Evolutionary conservation across 2,797 vertebrate species (phyloP).

Genomic region (Apogon hyalosoma): DNA sequence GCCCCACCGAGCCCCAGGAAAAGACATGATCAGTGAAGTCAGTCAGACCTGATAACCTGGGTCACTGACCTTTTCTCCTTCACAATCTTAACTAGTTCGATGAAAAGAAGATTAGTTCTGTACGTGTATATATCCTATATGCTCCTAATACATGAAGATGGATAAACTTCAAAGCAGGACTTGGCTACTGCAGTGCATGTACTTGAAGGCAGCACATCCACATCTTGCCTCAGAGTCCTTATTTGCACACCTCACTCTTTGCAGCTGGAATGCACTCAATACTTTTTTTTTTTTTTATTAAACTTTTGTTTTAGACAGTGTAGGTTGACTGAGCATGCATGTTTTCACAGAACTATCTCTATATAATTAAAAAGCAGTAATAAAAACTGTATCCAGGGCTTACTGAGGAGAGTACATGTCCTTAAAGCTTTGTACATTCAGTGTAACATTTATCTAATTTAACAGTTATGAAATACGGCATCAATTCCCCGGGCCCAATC

Average conservation of each 20-base stretch:
- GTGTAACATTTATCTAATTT: slow-evolving; percentile 3
- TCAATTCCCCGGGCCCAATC: slow-evolving; percentile 2
- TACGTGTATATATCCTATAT: not conserved
- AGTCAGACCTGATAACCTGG: not conserved
- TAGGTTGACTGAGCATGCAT: slow-evolving; percentile 40
- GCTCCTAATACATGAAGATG: slow-evolving; percentile 6
- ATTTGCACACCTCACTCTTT: slow-evolving; percentile 5
- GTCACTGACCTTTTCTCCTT: slow-evolving; percentile 21
- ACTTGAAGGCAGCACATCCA: slow-evolving; percentile 2
- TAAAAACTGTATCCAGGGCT: slow-evolving; percentile 17
- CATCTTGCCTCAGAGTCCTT: slow-evolving; percentile 3
- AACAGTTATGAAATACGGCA: slow-evolving; percentile 23
- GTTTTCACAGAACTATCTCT: slow-evolving; percentile 41
- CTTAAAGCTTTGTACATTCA: not conserved
- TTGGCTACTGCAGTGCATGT: not conserved
- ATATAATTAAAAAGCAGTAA: slow-evolving; percentile 36
- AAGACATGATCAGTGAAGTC: slow-evolving; percentile 27
- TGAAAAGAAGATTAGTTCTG: not conserved
- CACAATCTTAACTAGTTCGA: not conserved
- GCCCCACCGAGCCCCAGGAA: slow-evolving; percentile 53
- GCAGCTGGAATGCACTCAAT: slow-evolving; percentile 12
- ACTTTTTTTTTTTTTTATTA: slow-evolving; percentile 26
- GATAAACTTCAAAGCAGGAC: slow-evolving; percentile 1
- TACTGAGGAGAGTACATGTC: slow-evolving; percentile 2
- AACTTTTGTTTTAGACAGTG: slow-evolving; percentile 39